Evolutionary conservation across 2,888 invertebrate species (phyloP).

Genomic region (Aradus depressus): DNA sequence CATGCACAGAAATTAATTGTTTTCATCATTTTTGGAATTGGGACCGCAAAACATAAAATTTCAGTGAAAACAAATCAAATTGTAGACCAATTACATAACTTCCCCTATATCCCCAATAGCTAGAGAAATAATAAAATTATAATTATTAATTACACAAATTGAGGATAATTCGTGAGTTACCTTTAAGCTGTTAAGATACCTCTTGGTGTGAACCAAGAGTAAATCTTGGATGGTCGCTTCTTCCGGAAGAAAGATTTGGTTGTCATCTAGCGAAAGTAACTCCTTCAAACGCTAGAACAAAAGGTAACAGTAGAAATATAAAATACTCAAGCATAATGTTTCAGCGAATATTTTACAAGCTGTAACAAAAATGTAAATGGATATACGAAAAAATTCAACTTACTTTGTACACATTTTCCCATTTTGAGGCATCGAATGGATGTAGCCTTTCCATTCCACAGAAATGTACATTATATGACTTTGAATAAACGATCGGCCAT

Average conservation of each 20-base stretch:
- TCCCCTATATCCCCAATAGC: too few species aligned
- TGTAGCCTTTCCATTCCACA: slow-evolving; percentile 72
- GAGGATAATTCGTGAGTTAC: background rate
- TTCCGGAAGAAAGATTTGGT: slow-evolving; percentile 52
- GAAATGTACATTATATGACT: slow-evolving; percentile 69
- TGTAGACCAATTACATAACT: too few species aligned
- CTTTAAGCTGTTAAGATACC: slow-evolving; percentile 62
- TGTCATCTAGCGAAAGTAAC: slow-evolving; percentile 45
- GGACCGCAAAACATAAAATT: too few species aligned
- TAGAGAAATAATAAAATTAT: too few species aligned
- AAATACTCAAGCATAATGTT: background rate
- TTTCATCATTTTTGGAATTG: too few species aligned
- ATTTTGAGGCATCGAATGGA: slow-evolving; percentile 80
- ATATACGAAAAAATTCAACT: slow-evolving; percentile 10
- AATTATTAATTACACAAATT: background rate
- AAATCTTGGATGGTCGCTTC: slow-evolving; percentile 63
- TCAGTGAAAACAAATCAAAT: too few species aligned
- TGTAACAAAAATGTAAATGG: background rate
- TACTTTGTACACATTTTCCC: slow-evolving; percentile 64
- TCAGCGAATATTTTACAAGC: background rate
- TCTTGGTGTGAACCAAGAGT: slow-evolving; percentile 59
- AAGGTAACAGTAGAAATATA: background rate
- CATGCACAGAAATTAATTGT: too few species aligned
- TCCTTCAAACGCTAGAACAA: slow-evolving; percentile 46
- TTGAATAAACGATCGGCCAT: slow-evolving; percentile 69